phyloP scores from a whole-genome alignment of 2,113 vertebrate species.

The Sinocyclocheilus rhinocerous region DNA sequence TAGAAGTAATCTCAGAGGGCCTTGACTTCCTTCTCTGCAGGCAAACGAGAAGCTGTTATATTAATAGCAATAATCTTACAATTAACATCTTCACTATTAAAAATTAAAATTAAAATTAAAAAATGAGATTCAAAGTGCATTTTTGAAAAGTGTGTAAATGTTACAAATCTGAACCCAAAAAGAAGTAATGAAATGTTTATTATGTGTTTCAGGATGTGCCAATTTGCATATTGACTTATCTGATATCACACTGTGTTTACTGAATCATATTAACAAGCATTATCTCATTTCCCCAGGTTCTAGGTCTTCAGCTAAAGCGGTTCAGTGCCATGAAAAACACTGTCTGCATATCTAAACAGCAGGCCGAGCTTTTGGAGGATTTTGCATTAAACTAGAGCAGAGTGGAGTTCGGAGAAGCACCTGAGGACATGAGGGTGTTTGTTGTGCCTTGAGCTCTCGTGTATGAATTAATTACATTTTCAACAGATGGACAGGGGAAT shows the following conservation, averaged over 20 bases:
- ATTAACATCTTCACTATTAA: background rate
- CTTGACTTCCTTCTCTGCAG: background rate
- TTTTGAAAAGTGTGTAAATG: background rate
- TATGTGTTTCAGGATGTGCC: slow-evolving; percentile 15
- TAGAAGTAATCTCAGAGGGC: slow-evolving; percentile 1
- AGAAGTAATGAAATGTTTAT: background rate
- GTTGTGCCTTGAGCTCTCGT: slow-evolving; percentile 14
- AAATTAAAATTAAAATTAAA: background rate
- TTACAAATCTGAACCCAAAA: background rate
- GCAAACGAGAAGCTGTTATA: background rate
- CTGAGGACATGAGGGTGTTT: slow-evolving; percentile 28
- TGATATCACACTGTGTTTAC: background rate
- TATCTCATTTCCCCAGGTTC: background rate
- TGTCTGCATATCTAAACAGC: slow-evolving; percentile 16
- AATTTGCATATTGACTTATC: slow-evolving; percentile 3
- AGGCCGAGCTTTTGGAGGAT: background rate
- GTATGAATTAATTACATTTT: slow-evolving; percentile 37
- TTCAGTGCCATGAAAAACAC: background rate
- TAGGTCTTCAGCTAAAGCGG: background rate
- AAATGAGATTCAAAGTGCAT: background rate
- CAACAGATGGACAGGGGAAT: slow-evolving; percentile 28
- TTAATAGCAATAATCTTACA: slow-evolving; percentile 2
- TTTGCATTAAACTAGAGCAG: slow-evolving; percentile 10
- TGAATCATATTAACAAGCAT: slow-evolving; percentile 6
- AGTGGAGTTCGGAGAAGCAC: slow-evolving; percentile 15